These are phyloP conservation scores for Dolichomitus sp. DNA, from an alignment of 2,888 invertebrate genomes.

Conservation along the genomic window DNA sequence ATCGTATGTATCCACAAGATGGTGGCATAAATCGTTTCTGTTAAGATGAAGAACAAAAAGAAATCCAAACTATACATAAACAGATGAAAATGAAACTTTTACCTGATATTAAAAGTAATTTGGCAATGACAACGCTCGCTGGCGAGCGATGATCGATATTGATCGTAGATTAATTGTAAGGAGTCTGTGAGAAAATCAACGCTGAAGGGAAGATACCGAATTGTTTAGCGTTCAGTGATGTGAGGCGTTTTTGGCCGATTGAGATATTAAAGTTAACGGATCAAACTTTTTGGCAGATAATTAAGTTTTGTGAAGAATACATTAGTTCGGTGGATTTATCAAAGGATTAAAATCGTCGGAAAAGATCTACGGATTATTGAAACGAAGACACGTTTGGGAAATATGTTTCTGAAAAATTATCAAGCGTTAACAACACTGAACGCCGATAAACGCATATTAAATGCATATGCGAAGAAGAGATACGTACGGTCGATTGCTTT, in stretches of 20 bases:
- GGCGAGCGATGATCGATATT: conserved; percentile 83
- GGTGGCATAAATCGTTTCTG: conserved; percentile 35
- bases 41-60: conserved; percentile 22
- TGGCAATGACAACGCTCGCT: conserved; percentile 81
- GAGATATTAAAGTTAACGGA: neutral
- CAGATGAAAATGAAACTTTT: conserved; percentile 73
- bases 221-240: conserved; percentile 58
- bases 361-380: neutral
- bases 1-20: conserved; percentile 37
- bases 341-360: neutral
- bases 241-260: conserved; percentile 15
- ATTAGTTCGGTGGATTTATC: neutral
- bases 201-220: conserved; percentile 59
- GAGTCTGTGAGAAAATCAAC: conserved; percentile 56
- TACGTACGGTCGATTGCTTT: conserved; percentile 71
- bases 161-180: conserved; percentile 67
- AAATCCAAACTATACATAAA: conserved; percentile 59
- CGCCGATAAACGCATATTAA: conserved; percentile 55
- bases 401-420: neutral
- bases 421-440: conserved; percentile 70
- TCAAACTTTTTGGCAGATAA: neutral
- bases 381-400: neutral
- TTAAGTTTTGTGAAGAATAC: neutral
- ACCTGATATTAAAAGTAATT: conserved; percentile 73
- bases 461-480: conserved; percentile 55